These are phyloP conservation scores for Resseliella maxima DNA, from an alignment of 2,888 invertebrate genomes.

Conservation along the genomic window DNA sequence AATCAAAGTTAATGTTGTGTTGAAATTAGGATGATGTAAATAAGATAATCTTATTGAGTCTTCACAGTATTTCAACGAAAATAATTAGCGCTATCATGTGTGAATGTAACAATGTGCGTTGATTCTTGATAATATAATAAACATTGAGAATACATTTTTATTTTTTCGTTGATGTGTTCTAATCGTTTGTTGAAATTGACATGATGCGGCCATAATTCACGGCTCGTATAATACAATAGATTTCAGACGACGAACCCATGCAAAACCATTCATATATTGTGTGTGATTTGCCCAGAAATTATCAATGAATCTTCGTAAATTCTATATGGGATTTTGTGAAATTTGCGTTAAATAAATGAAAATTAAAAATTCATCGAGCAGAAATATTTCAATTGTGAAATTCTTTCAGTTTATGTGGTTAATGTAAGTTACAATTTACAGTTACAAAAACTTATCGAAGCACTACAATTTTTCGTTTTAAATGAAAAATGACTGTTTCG, in stretches of 20 bases:
- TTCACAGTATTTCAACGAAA: neutral
- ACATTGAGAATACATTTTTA: no score
- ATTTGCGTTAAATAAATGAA: neutral
- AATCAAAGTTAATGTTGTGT: constrained; percentile 31
- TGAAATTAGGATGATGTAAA: constrained; percentile 41
- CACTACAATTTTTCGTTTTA: constrained; percentile 19
- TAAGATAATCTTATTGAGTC: neutral
- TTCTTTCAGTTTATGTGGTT: neutral
- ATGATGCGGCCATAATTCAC: neutral
- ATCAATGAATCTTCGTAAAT: neutral
- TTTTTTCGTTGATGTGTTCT: neutral
- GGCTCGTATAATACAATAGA: neutral
- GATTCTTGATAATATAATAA: no score
- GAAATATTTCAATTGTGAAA: neutral
- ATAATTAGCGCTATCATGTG: neutral
- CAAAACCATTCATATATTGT: neutral
- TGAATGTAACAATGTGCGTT: no score
- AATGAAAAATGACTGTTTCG: constrained; percentile 5
- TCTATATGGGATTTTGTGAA: neutral
- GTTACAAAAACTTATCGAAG: constrained; percentile 30
- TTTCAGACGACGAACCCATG: constrained; percentile 25
- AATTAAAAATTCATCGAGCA: constrained; percentile 29
- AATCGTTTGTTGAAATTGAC: constrained; percentile 1
- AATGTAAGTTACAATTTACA: constrained; percentile 4
- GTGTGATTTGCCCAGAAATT: neutral